These are phyloP conservation scores for Leguminivora glycinivorella DNA, from an alignment of 1,140 invertebrate species.

Conservation along the genomic window DNA sequence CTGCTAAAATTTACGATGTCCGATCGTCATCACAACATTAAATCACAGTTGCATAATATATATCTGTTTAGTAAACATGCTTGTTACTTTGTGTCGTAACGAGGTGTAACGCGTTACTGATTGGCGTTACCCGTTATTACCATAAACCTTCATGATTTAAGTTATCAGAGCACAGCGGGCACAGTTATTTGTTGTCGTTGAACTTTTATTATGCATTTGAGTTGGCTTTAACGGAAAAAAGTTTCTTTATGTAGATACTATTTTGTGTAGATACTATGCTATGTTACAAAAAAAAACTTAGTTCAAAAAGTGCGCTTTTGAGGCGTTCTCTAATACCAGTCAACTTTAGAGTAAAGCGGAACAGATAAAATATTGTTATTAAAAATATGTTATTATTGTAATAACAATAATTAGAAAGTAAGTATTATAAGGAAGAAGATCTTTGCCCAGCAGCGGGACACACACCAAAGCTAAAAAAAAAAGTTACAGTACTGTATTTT, in stretches of 20 bases:
- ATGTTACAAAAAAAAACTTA: too few relatives aligned
- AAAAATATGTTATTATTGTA: too few relatives aligned
- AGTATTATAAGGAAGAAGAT: too few relatives aligned
- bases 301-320: too few relatives aligned
- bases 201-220: neutral
- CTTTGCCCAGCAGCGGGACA: too few relatives aligned
- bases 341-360: too few relatives aligned
- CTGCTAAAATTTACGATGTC: neutral
- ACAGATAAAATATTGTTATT: too few relatives aligned
- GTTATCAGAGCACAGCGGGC: neutral
- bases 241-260: neutral
- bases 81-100: slow-evolving; percentile 3
- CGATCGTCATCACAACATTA: neutral
- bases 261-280: too few relatives aligned
- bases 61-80: slow-evolving; percentile 14
- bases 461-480: too few relatives aligned
- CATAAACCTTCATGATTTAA: slow-evolving; percentile 10
- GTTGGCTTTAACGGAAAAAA: neutral
- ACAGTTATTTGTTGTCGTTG: slow-evolving; percentile 11
- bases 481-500: too few relatives aligned
- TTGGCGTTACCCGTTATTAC: slow-evolving; percentile 16
- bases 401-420: too few relatives aligned
- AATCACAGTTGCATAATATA: neutral
- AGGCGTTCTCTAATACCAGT: too few relatives aligned
- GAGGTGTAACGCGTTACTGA: slow-evolving; percentile 4